A percentile compares a stretch with the other conserved stretches of the same genome.
These are phyloP conservation scores for Etheostoma cragini DNA, from an alignment of 2,113 vertebrate species.

Conservation along the genomic window DNA sequence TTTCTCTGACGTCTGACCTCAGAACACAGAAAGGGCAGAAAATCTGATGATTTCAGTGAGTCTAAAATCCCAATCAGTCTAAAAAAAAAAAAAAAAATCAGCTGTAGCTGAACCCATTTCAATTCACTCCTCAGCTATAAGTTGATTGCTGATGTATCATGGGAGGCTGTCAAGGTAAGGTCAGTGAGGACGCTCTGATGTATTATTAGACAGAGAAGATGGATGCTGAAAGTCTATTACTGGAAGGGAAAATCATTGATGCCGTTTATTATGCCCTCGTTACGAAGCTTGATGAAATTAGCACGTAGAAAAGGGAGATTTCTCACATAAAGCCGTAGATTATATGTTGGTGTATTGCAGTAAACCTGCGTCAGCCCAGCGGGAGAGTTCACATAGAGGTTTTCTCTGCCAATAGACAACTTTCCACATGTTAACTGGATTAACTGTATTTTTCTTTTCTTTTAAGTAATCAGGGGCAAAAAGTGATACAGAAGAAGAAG, in stretches of 20 bases:
- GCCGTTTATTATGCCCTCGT: conserved; percentile 20
- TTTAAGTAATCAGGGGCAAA: too few species aligned
- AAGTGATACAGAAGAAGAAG: too few species aligned
- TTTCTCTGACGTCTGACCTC: conserved; percentile 6
- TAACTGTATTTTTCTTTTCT: background rate
- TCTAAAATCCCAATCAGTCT: background rate
- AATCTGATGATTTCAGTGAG: background rate
- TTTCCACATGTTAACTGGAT: background rate
- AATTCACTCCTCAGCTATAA: conserved; percentile 20
- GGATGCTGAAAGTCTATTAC: conserved; percentile 18
- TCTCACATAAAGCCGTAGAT: conserved; percentile 12
- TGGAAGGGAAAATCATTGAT: conserved; percentile 36
- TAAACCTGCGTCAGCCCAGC: conserved; percentile 16
- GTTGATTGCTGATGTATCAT: conserved; percentile 13
- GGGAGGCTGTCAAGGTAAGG: conserved; percentile 46
- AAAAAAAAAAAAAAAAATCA: background rate
- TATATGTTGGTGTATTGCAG: background rate
- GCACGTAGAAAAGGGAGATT: background rate
- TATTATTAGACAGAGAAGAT: conserved; percentile 57
- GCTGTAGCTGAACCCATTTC: conserved; percentile 35
- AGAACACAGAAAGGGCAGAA: background rate
- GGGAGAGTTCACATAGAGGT: conserved; percentile 6
- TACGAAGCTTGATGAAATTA: conserved; percentile 24
- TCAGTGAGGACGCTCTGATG: conserved; percentile 40
- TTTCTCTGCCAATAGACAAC: background rate